phyloP scores from a whole-genome alignment of 2,113 vertebrate genomes.

The Catharus fuscescens region DNA sequence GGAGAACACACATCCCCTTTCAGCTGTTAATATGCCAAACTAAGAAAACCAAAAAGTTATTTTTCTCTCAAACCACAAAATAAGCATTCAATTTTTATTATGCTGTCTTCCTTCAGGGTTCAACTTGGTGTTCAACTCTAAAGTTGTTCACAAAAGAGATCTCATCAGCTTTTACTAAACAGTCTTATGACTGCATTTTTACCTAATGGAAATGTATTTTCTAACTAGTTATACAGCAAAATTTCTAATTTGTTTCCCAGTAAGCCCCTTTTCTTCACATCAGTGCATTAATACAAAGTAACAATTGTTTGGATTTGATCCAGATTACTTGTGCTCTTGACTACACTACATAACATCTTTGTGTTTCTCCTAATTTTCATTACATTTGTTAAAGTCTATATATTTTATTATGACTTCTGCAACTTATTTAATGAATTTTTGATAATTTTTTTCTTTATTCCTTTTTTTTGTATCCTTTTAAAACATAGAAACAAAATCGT shows the following conservation, averaged over 20 bases:
- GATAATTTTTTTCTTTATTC: not conserved
- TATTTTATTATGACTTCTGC: not conserved
- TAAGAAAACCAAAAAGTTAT: not conserved
- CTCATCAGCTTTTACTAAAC: not conserved
- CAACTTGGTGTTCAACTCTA: rapidly evolving
- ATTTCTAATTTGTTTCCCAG: rapidly evolving
- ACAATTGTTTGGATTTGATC: not conserved
- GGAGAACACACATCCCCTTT: not conserved
- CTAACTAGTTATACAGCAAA: not conserved
- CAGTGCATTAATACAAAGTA: not conserved
- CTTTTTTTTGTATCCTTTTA: not conserved
- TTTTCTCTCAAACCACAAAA: not conserved
- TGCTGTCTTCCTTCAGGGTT: not conserved
- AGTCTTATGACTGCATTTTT: not conserved
- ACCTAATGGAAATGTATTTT: not conserved
- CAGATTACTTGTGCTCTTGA: not conserved
- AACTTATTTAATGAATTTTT: not conserved
- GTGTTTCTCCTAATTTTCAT: not conserved
- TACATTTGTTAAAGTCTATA: not conserved
- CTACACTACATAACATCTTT: rapidly evolving
- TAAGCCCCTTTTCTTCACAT: not conserved
- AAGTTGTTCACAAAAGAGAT: not conserved
- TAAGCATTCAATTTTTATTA: not conserved
- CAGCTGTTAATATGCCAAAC: not conserved
- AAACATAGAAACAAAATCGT: rapidly evolving